Conservation (phyloP, 53 echinoderm and acorn worm genomes). For the Stichopus horrens region DNA sequence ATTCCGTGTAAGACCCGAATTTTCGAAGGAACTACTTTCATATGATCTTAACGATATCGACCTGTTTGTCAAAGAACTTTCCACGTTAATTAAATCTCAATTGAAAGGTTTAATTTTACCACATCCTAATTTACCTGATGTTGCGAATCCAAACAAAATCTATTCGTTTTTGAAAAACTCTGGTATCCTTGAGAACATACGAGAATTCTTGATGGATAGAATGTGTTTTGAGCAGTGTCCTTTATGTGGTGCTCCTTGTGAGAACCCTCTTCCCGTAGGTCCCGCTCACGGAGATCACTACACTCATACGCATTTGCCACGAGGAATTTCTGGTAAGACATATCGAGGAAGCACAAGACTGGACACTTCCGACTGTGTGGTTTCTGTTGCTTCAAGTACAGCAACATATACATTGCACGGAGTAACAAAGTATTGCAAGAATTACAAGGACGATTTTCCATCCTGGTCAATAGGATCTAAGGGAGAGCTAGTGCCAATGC, state of each 20-base stretch:
- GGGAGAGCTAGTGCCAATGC: too few species aligned
- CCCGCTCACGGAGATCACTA: neutral
- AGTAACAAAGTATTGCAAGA: neutral
- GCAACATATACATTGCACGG: neutral
- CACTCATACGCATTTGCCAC: constrained; percentile 1
- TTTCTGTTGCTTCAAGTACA: neutral
- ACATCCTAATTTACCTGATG: neutral
- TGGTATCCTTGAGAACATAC: neutral
- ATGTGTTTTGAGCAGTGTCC: constrained; percentile 20
- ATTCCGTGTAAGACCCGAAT: neutral
- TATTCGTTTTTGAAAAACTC: neutral
- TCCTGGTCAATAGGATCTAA: neutral
- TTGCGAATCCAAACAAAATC: neutral
- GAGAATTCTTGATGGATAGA: neutral
- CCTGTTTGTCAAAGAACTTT: neutral
- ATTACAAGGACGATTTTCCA: constrained; percentile 11
- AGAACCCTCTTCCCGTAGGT: neutral
- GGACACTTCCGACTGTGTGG: neutral
- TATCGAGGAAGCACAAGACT: neutral
- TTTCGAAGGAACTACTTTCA: neutral
- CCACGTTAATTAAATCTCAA: neutral
- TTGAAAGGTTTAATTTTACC: neutral
- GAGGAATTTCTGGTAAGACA: neutral
- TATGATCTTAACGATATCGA: neutral
- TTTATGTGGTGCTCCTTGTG: constrained; percentile 16